Percentiles rank a stretch among this genome's conserved stretches.
phyloP scores from a whole-genome alignment of 2,797 vertebrate genomes.

The Garrulus glandarius region DNA sequence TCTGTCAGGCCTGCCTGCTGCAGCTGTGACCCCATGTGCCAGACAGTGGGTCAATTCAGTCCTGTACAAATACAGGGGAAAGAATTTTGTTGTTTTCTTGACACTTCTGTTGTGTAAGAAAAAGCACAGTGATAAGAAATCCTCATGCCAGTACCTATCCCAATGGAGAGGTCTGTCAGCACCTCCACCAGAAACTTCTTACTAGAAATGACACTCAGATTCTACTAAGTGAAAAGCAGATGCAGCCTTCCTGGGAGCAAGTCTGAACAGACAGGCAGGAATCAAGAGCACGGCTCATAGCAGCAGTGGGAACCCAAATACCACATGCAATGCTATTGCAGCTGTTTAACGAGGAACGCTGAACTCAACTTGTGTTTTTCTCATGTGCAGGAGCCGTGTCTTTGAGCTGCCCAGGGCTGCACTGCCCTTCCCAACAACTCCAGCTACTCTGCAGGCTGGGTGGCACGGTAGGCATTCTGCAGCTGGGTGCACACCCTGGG shows the following conservation, averaged over 20 bases:
- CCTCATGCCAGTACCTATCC: background rate
- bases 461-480: accelerated
- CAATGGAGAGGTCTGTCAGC: background rate
- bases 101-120: background rate
- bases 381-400: background rate
- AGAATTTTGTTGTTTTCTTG: background rate
- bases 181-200: background rate
- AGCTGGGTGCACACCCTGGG: background rate
- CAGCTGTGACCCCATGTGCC: background rate
- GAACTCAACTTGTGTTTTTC: background rate
- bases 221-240: background rate
- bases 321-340: accelerated
- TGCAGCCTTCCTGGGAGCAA: background rate
- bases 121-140: background rate
- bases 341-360: background rate
- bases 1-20: background rate
- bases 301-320: background rate
- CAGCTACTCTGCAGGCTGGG: background rate
- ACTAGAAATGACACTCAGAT: background rate
- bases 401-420: background rate
- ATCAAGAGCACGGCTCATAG: background rate
- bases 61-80: background rate
- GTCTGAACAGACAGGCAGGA: background rate
- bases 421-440: background rate
- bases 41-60: background rate